Base-by-base conservation (phyloP, 1,140 invertebrate genomes). In the Drosophila lacteicornis region DNA sequence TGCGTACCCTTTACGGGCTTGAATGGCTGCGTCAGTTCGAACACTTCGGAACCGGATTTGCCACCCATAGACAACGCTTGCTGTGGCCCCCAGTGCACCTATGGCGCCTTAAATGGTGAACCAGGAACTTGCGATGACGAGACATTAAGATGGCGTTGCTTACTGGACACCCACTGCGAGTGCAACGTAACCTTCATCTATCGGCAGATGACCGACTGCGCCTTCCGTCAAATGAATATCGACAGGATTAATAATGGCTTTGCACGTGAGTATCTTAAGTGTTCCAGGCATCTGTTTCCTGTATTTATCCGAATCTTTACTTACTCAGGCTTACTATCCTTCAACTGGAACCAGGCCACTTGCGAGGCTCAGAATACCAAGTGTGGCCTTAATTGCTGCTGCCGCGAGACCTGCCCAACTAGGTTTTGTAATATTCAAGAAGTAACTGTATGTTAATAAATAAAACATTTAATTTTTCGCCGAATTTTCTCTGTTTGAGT, bases 381-480 rank as follows among this genome's bases (percentile, higher is more conserved):
- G n/a, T 68, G 74, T 30, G 73, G 75, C 22, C 3, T 59, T 8
- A 77, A 76, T 27, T 77, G 75, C 38, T 77, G 75, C 38, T 77
- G 75, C 38, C 62, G 75, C 17, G 61, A 77, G 36, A 49, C 40
- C 15, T 77, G 75, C 4, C 75, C 75, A 5, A 33, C 17, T n/a
- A 15, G 9, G 9, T 77, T 77, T 36, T 76, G 74, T 57, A 50
- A 49, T 27, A 11, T 55, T 69, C 12, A 53, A 69, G n/a, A 27
- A 33, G 27, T 40, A n/a, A 47, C 27, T 74, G 40, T 56, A 75
- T 15, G 2, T 4, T 12, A 42, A 17, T 30, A n/a, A 67, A 60
- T 40, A 19, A 43, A 33, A 33, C 42, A 36, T 33, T 38, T 25
- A 25, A 25, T 3, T 66, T 17, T 30, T 30, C 30, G 0, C 0